These are phyloP conservation scores for Manis pentadactyla DNA, from an alignment of 2,797 vertebrate genomes.

Conservation along the genomic window DNA sequence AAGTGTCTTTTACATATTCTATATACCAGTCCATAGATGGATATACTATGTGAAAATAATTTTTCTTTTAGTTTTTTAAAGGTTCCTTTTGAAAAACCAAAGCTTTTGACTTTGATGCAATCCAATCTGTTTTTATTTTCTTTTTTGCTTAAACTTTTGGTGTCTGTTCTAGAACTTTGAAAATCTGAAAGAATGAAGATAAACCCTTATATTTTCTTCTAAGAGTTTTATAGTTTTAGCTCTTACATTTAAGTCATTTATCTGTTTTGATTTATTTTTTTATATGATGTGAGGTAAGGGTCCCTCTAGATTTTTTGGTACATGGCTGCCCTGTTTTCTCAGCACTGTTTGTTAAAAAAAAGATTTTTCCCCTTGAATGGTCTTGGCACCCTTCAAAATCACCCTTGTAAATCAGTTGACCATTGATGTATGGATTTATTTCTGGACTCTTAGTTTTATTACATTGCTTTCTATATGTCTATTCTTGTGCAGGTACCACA, in stretches of 20 bases:
- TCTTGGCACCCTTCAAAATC: background rate
- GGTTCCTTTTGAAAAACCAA: background rate
- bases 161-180: background rate
- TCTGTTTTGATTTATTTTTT: background rate
- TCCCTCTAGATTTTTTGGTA: background rate
- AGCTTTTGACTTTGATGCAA: background rate
- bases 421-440: background rate
- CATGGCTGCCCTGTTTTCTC: background rate
- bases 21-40: background rate
- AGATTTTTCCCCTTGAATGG: background rate
- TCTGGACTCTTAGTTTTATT: background rate
- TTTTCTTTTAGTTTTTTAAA: background rate
- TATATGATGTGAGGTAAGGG: background rate
- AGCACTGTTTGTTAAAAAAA: background rate
- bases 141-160: background rate
- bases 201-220: background rate
- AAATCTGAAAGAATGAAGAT: background rate
- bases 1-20: background rate
- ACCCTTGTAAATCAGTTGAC: background rate
- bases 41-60: background rate
- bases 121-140: background rate
- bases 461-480: background rate
- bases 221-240: background rate
- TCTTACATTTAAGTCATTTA: background rate
- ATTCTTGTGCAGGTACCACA: background rate